These are phyloP conservation scores for Papilio glaucus DNA, from an alignment of 1,140 invertebrate genomes.

Conservation along the genomic window DNA sequence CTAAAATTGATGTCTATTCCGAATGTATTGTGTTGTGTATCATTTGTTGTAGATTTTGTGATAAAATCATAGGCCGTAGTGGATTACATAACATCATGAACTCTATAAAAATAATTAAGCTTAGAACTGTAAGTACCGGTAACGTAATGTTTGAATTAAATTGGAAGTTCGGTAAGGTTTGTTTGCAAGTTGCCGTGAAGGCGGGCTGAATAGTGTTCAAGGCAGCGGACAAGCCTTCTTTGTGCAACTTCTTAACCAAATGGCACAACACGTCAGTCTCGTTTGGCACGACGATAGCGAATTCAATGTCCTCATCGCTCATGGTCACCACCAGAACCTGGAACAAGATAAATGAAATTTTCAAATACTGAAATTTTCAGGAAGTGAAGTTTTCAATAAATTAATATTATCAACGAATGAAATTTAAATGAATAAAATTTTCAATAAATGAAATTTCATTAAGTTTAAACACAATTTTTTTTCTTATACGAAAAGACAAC, in stretches of 20 bases:
- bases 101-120: conserved; percentile 14
- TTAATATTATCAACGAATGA: too few species aligned
- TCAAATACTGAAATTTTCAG: too few species aligned
- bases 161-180: conserved; percentile 40
- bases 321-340: conserved; percentile 48
- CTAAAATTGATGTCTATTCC: too few species aligned
- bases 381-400: too few species aligned
- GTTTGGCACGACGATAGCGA: conserved; percentile 49
- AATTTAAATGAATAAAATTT: too few species aligned
- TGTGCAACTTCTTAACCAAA: conserved; percentile 41
- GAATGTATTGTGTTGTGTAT: too few species aligned
- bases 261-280: conserved; percentile 40
- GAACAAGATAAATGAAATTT: too few species aligned
- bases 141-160: conserved; percentile 39
- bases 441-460: background rate
- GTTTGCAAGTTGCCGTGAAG: conserved; percentile 40
- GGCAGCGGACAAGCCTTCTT: conserved; percentile 42
- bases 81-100: too few species aligned
- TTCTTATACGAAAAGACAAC: too few species aligned
- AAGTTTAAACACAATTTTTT: too few species aligned
- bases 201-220: conserved; percentile 41
- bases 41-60: too few species aligned
- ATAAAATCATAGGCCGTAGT: too few species aligned
- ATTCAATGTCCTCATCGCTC: conserved; percentile 42
- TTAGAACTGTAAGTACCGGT: conserved; percentile 29